A percentile compares a stretch with the other conserved stretches of the same genome.
These are phyloP conservation scores for Etia nguti DNA, from an alignment of 2,113 vertebrate genomes.

Conservation along the genomic window DNA sequence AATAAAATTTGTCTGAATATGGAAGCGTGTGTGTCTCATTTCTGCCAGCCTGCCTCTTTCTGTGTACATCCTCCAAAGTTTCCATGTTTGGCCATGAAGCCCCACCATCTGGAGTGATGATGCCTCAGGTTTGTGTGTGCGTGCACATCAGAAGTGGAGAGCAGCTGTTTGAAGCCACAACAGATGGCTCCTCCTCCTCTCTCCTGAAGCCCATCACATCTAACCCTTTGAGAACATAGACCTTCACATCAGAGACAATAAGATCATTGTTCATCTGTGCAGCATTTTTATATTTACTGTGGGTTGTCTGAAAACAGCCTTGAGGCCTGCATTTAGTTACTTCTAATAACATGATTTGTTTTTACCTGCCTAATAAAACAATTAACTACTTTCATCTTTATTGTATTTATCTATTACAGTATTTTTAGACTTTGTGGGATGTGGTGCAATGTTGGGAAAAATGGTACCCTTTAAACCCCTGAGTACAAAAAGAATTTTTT, in stretches of 20 bases:
- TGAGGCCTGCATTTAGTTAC: neutral
- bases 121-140: neutral
- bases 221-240: neutral
- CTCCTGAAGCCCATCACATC: neutral
- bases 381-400: neutral
- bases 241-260: neutral
- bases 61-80: neutral
- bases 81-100: neutral
- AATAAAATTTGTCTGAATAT: neutral
- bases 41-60: neutral
- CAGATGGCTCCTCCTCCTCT: constrained; percentile 35
- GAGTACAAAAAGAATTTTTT: neutral
- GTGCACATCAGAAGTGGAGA: neutral
- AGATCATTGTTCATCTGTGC: neutral
- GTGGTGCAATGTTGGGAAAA: neutral
- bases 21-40: neutral
- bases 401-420: neutral
- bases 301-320: neutral
- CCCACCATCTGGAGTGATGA: constrained; percentile 11
- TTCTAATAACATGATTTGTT: neutral
- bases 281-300: neutral
- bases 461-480: neutral
- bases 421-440: neutral
- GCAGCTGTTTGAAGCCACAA: constrained; percentile 25
- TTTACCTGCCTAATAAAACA: neutral